Base-by-base conservation (phyloP, 2,888 invertebrate genomes). In the Sialis fuliginosa region DNA sequence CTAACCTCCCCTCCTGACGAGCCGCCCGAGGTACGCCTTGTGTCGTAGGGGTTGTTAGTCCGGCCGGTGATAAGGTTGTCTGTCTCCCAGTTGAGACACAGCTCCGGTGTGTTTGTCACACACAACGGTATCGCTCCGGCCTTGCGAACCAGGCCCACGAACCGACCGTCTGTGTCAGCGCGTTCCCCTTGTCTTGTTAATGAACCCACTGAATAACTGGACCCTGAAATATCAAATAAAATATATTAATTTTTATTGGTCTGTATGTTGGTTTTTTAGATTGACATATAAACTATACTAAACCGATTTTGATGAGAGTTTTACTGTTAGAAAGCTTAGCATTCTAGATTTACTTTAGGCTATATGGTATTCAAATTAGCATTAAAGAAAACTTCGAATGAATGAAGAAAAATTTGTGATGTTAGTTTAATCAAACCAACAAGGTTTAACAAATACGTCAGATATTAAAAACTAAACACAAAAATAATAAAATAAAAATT, bases 41-140 rank as follows among this genome's bases (percentile, higher is more conserved):
- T 62, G 55, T 79, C 70, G 56, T 80, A 81, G 1, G 81, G 75
- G 61, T 81, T 81, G 45, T 61, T 63, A 0, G 79, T 74, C 33
- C 65, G 59, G 1, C 81, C 81, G 51, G 70, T 74, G 5, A 81
- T 57, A 2, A 67, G 64, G 61, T 79, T 81, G 32, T 65, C 61
- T 2, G 71, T 66, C 55, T 79, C 77, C 62, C 70, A 71, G 65
- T 74, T 72, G 60, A 74, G 54, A 56, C 77, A 76, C 42, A 76
- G 58, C 58, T 80, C 79, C 34, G 78, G 74, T 1, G 75, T 72
- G 55, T 78, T 81, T 3, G 80, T 79, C 4, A 77, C 68, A 45
- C 72, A 69, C 7, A 79, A 58, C 2, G 74, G 70, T 52, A 79
- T 77, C 10, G 71, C 77, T 6, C 79, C 79, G 42, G 75, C 70